Percentiles rank a stretch among this genome's conserved stretches.
These are phyloP conservation scores for Ferrisia virgata DNA, from an alignment of 2,888 invertebrate species.

Conservation along the genomic window DNA sequence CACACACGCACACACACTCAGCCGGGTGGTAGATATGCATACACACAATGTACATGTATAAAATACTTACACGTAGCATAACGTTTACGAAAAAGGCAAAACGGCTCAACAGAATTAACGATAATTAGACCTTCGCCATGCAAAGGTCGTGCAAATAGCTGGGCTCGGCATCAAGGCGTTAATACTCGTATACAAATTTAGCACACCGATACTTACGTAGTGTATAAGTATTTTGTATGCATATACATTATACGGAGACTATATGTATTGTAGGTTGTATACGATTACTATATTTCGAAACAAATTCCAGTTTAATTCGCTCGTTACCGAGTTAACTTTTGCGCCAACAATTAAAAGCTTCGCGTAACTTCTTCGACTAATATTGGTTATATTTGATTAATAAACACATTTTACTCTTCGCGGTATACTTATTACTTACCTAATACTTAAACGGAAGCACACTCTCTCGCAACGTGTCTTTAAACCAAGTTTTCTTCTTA, in stretches of 20 bases:
- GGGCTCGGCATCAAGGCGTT: background rate
- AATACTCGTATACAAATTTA: background rate
- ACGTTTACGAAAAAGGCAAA: background rate
- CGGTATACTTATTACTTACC: too few relatives aligned
- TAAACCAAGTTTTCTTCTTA: too few relatives aligned
- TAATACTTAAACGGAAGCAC: too few relatives aligned
- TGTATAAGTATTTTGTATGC: background rate
- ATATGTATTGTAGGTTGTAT: too few relatives aligned
- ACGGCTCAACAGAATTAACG: slow-evolving; percentile 14
- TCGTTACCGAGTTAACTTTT: slow-evolving; percentile 9
- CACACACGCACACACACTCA: background rate
- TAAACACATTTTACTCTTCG: background rate
- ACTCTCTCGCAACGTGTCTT: too few relatives aligned
- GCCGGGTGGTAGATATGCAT: background rate
- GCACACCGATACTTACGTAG: background rate
- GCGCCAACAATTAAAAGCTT: slow-evolving; percentile 17
- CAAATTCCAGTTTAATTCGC: background rate
- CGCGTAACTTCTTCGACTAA: background rate
- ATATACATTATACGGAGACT: too few relatives aligned
- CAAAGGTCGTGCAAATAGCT: background rate
- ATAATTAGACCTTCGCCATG: background rate
- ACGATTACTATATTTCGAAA: background rate
- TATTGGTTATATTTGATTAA: slow-evolving; percentile 6
- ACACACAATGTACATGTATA: background rate
- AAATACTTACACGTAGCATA: background rate